A percentile compares a stretch with the other conserved stretches of the same genome.
Conservation (phyloP, 2,888 invertebrate species). For the Galeruca laticollis region DNA sequence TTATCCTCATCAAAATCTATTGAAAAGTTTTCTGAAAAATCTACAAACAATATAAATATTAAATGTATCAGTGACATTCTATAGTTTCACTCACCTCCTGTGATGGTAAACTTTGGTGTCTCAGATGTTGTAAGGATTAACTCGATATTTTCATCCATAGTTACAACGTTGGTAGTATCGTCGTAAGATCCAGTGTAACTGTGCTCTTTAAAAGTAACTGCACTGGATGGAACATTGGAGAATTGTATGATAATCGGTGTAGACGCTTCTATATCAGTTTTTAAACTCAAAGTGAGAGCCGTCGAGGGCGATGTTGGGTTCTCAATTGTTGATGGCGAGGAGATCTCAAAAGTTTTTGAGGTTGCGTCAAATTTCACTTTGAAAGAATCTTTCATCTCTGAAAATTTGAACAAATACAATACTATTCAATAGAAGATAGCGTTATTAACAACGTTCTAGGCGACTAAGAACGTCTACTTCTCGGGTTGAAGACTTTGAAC, state of each 20-base stretch:
- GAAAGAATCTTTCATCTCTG: constrained; percentile 39
- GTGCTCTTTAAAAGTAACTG: constrained; percentile 39
- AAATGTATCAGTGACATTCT: background rate
- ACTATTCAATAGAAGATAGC: too few relatives aligned
- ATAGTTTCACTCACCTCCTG: constrained; percentile 45
- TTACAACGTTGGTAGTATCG: constrained; percentile 34
- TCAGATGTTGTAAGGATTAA: constrained; percentile 22
- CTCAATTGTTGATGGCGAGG: background rate
- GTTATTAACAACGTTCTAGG: too few relatives aligned
- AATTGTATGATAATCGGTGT: constrained; percentile 40
- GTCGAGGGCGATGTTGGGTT: constrained; percentile 17
- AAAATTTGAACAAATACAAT: constrained; percentile 13
- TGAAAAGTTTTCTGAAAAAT: constrained; percentile 41
- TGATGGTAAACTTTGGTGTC: constrained; percentile 25
- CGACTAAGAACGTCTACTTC: background rate
- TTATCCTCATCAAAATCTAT: constrained; percentile 20
- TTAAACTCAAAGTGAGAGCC: constrained; percentile 36
- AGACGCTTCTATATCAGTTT: constrained; percentile 32
- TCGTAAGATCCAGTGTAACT: constrained; percentile 48
- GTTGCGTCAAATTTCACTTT: constrained; percentile 15
- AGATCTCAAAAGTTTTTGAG: background rate
- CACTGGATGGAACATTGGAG: background rate
- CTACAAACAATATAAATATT: constrained; percentile 39
- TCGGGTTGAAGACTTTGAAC: too few relatives aligned
- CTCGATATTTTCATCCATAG: constrained; percentile 31